A percentile compares a stretch with the other conserved stretches of the same genome.
Evolutionary conservation across 2,888 invertebrate species (phyloP).

Genomic region (Rhingia campestris): DNA sequence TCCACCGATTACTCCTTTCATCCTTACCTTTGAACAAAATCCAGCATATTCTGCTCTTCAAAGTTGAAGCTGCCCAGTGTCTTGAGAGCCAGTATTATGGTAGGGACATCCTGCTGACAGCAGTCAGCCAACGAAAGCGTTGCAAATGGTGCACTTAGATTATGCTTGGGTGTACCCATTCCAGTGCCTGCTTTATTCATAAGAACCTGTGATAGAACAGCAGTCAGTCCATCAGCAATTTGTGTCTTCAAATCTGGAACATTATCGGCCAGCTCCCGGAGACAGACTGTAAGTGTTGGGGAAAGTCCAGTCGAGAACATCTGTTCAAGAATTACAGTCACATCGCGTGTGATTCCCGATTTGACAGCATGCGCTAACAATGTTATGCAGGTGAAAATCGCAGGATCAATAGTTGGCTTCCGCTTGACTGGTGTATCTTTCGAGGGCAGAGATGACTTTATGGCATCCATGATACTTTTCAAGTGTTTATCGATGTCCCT

Average conservation of each 20-base stretch:
- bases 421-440: constrained; percentile 91
- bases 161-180: constrained; percentile 87
- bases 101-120: constrained; percentile 87
- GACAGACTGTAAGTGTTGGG: constrained; percentile 93
- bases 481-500: constrained; percentile 91
- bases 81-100: constrained; percentile 94
- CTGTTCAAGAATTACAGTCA: constrained; percentile 92
- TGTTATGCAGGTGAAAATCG: constrained; percentile 96
- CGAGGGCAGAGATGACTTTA: constrained; percentile 90
- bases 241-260: constrained; percentile 93
- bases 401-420: constrained; percentile 89
- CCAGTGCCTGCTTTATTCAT: constrained; percentile 93
- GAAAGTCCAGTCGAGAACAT: constrained; percentile 97
- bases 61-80: constrained; percentile 96
- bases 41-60: constrained; percentile 94
- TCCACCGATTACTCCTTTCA: too few relatives aligned
- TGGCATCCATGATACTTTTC: constrained; percentile 92
- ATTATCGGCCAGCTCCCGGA: constrained; percentile 94
- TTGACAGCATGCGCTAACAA: constrained; percentile 94
- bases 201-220: constrained; percentile 94
- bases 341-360: constrained; percentile 89
- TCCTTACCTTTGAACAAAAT: constrained; percentile 89
- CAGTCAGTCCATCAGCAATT: constrained; percentile 95
- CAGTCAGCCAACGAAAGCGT: constrained; percentile 79
- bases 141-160: constrained; percentile 81